Evolutionary conservation across 37 sponge, comb jelly and placozoan species (phyloP).

Genomic region (Eunapius fragilis): DNA sequence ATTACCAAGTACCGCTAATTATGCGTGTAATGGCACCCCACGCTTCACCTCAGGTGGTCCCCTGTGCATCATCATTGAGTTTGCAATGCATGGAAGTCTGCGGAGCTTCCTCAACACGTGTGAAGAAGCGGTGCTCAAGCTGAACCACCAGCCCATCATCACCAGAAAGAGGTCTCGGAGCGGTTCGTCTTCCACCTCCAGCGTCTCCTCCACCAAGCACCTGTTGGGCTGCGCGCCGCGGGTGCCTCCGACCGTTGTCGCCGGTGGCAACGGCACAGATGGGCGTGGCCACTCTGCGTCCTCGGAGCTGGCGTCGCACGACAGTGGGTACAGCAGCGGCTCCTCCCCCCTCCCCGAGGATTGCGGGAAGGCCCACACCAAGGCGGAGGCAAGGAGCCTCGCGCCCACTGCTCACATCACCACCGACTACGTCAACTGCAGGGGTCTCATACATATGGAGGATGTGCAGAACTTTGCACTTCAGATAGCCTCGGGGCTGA

Average conservation of each 20-base stretch:
- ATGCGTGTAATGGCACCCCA: not conserved
- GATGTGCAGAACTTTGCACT: constrained; percentile 79
- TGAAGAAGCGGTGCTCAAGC: constrained; percentile 8
- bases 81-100: constrained; percentile 58
- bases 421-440: constrained; percentile 53
- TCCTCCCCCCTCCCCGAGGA: not conserved
- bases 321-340: too few species aligned
- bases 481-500: constrained; percentile 66
- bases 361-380: too few species aligned
- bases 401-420: constrained; percentile 28
- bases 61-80: constrained; percentile 66
- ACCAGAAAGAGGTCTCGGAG: not conserved
- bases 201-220: constrained; percentile 4
- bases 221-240: too few species aligned
- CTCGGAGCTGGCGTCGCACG: too few species aligned
- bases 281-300: too few species aligned
- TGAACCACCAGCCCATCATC: constrained; percentile 36
- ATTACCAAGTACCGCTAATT: too few species aligned
- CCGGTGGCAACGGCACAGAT: too few species aligned
- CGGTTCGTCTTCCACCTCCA: constrained; percentile 8
- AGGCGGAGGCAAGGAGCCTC: not conserved
- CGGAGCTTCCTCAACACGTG: constrained; percentile 45
- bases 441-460: constrained; percentile 46
- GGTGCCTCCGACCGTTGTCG: too few species aligned
- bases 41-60: constrained; percentile 37